A percentile compares a stretch with the other conserved stretches of the same genome.
These are phyloP conservation scores for Hyaena hyaena DNA, from an alignment of 2,113 vertebrate species.

Conservation along the genomic window DNA sequence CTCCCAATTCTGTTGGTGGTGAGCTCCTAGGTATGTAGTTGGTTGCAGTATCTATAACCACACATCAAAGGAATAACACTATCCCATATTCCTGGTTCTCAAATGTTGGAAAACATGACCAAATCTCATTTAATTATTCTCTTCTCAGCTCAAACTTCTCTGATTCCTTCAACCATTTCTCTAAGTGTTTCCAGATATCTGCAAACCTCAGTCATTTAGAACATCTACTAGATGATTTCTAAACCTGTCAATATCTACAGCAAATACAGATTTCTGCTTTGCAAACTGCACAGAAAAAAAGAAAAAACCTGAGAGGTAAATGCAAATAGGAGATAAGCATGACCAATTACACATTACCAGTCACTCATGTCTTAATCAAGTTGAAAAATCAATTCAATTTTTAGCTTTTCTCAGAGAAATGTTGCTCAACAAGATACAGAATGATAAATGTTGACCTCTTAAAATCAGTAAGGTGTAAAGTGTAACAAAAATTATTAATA, in stretches of 20 bases:
- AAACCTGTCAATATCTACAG: not conserved
- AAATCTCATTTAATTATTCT: not conserved
- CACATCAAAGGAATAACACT: not conserved
- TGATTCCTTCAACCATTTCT: not conserved
- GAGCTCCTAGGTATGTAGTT: not conserved
- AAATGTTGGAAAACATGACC: not conserved
- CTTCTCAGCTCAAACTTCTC: not conserved
- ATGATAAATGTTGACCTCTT: conserved; percentile 86
- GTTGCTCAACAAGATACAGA: conserved; percentile 75
- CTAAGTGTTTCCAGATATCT: not conserved
- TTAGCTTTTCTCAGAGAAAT: conserved; percentile 68
- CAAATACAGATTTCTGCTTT: not conserved
- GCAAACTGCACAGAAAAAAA: not conserved
- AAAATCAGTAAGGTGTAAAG: conserved; percentile 84
- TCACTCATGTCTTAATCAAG: conserved; percentile 72
- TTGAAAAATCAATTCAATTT: conserved; percentile 79
- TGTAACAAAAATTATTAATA: conserved; percentile 78
- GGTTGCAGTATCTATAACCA: not conserved
- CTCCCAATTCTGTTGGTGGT: not conserved
- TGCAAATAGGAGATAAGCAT: not conserved
- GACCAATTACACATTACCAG: conserved; percentile 6
- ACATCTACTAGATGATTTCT: not conserved
- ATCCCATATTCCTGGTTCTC: not conserved
- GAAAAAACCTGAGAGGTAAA: not conserved
- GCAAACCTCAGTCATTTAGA: not conserved